Percentiles rank a stretch among this genome's conserved stretches.
These are phyloP conservation scores for Gymnoscopelus microlampas DNA, from an alignment of 2,797 vertebrate species.

Conservation along the genomic window DNA sequence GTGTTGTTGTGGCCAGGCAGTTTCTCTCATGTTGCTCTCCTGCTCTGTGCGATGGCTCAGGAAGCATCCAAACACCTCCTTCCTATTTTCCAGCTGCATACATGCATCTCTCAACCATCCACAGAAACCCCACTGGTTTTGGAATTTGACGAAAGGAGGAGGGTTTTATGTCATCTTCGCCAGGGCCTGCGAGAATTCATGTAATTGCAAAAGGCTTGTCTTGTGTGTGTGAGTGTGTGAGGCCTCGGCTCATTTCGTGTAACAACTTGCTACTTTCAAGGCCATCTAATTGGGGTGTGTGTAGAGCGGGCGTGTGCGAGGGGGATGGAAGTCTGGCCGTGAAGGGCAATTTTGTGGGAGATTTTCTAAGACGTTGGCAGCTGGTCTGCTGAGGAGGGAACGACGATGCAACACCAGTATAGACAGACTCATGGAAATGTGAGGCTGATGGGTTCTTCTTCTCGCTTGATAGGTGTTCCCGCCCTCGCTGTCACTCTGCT, in stretches of 20 bases:
- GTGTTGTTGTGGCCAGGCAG: slow-evolving; percentile 35
- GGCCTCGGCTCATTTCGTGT: slow-evolving; percentile 51
- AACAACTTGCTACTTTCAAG: slow-evolving; percentile 64
- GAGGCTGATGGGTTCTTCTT: slow-evolving; percentile 5
- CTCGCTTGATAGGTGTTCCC: slow-evolving; percentile 6
- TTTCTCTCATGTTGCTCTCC: slow-evolving; percentile 31
- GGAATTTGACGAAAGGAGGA: slow-evolving; percentile 67
- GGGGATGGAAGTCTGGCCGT: slow-evolving; percentile 39
- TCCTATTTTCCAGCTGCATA: slow-evolving; percentile 51
- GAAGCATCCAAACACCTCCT: slow-evolving; percentile 45
- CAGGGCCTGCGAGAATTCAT: slow-evolving; percentile 52
- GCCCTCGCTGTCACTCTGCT: slow-evolving; percentile 15
- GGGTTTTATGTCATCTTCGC: slow-evolving; percentile 64
- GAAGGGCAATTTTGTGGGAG: slow-evolving; percentile 31
- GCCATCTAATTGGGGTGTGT: slow-evolving; percentile 36
- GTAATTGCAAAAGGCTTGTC: slow-evolving; percentile 74
- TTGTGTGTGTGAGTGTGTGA: slow-evolving; percentile 28
- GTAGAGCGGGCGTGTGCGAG: slow-evolving; percentile 13
- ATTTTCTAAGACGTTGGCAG: slow-evolving; percentile 25
- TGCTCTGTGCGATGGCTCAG: slow-evolving; percentile 49
- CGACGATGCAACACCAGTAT: slow-evolving; percentile 27
- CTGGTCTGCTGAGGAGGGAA: slow-evolving; percentile 36
- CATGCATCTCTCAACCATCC: slow-evolving; percentile 57
- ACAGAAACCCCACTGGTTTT: slow-evolving; percentile 62
- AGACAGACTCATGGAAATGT: slow-evolving; percentile 6